Evolutionary conservation across 1,140 invertebrate species (phyloP), one percentile per base, ranked within the genome.

Genomic region (Pemphigus obesinymphae): DNA sequence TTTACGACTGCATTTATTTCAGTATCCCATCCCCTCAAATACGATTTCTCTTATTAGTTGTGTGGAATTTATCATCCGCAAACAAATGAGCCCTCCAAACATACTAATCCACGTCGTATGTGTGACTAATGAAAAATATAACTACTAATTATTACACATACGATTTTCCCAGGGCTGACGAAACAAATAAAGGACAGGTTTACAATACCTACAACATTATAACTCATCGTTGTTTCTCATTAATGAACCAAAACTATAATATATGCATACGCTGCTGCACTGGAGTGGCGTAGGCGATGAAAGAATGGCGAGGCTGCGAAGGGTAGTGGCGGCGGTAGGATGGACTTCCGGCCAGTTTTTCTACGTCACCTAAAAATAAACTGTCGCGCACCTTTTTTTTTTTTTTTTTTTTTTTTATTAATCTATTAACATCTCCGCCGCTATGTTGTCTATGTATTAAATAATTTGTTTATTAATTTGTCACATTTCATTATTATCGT

Each of bases 271-370:
- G n/a, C n/a, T n/a, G n/a, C n/a, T 58, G 13, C 66, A 6, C 66
- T 17, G 37, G 37, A n/a, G n/a, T 8, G 8, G 31, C 11, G 29
- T 34, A 34, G 61, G 31, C 31, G 31, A 31, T 3, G 63, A 37
- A 40, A 23, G 17, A 37, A 43, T n/a, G 40, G 23, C 2, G 10
- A n/a, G 5, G 23, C 5, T 1, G 15, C 5, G 26, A 73, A 48
- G 43, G 15, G 70, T 50, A 50, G 15, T 31, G 43, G 37, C 26
- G 20, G 61, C 7, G 29, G 68, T 45, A 45, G 17, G 8, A 48
- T 11, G 70, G 40, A 73, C 43, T 73, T 73, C 70, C 70, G 70
- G 70, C 70, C 45, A 73, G 70, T 73, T 73, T 48, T 31, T 73
- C 43, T 73, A 50, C 45, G 45, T 50, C 45, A 20, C 45, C 45